Conservation (phyloP, 2,888 invertebrate genomes). For the Melanophora roralis region DNA sequence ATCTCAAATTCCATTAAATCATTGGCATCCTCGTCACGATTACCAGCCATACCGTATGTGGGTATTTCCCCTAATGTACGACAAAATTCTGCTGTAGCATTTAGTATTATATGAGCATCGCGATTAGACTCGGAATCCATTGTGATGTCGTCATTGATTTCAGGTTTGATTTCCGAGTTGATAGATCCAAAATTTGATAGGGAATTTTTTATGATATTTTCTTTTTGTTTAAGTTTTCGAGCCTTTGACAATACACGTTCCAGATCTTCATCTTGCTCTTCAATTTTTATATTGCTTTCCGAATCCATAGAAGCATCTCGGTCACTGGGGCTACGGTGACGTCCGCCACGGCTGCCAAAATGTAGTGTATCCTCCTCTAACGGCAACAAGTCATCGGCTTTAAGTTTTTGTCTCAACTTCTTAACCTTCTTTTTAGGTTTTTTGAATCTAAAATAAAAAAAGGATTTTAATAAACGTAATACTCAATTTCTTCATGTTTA, state of each 20-base stretch:
- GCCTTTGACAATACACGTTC: conserved; percentile 86
- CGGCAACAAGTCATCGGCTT: conserved; percentile 84
- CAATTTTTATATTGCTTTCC: conserved; percentile 74
- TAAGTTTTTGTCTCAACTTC: conserved; percentile 83
- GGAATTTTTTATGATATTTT: conserved; percentile 73
- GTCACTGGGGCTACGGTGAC: conserved; percentile 73
- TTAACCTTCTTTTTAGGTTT: conserved; percentile 87
- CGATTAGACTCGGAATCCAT: conserved; percentile 70
- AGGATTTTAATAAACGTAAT: not conserved
- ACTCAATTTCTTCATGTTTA: not conserved
- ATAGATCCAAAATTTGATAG: conserved; percentile 75
- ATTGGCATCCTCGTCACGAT: conserved; percentile 88
- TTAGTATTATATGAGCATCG: conserved; percentile 85
- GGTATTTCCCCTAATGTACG: conserved; percentile 96
- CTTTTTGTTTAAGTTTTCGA: conserved; percentile 81
- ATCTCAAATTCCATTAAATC: conserved; percentile 79
- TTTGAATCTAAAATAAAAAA: too few species aligned
- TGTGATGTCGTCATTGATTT: conserved; percentile 68
- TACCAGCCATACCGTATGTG: conserved; percentile 93
- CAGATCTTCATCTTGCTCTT: conserved; percentile 83
- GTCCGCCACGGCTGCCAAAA: conserved; percentile 73
- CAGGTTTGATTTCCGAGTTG: conserved; percentile 79
- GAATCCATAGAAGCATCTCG: conserved; percentile 78
- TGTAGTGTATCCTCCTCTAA: conserved; percentile 70
- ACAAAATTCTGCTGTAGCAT: conserved; percentile 98